These are phyloP conservation scores for Chesias legatella DNA, from an alignment of 2,888 invertebrate species.

Conservation along the genomic window DNA sequence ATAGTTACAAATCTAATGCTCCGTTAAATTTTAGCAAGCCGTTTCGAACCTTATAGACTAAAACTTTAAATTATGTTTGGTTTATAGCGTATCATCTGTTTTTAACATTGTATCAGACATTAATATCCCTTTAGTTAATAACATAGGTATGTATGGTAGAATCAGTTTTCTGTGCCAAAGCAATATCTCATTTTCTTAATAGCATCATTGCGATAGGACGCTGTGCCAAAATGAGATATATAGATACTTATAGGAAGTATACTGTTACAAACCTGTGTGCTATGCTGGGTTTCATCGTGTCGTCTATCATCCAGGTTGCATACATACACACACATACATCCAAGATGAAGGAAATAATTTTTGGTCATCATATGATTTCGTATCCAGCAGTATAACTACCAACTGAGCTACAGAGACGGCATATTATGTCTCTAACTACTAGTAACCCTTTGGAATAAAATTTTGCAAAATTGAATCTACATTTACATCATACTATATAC, in stretches of 20 bases:
- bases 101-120: conserved; percentile 28
- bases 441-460: no score
- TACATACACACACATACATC: no score
- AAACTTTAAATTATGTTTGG: not conserved
- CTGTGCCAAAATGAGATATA: conserved; percentile 24
- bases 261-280: not conserved
- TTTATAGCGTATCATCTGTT: not conserved
- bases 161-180: conserved; percentile 38
- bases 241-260: not conserved
- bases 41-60: not conserved
- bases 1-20: no score
- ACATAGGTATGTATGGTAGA: conserved; percentile 25
- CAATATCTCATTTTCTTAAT: conserved; percentile 39
- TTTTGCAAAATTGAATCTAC: no score
- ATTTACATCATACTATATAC: no score
- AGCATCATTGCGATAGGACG: conserved; percentile 24
- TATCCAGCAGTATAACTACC: no score
- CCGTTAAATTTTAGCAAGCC: not conserved
- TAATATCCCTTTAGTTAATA: conserved; percentile 26
- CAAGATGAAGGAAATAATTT: no score
- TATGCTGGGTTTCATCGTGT: no score
- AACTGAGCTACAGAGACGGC: no score
- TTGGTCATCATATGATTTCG: no score
- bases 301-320: no score
- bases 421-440: no score